Evolutionary conservation across 1,140 invertebrate species (phyloP), one percentile per base, ranked within the genome.

Genomic region (Drosophila ogumai): DNA sequence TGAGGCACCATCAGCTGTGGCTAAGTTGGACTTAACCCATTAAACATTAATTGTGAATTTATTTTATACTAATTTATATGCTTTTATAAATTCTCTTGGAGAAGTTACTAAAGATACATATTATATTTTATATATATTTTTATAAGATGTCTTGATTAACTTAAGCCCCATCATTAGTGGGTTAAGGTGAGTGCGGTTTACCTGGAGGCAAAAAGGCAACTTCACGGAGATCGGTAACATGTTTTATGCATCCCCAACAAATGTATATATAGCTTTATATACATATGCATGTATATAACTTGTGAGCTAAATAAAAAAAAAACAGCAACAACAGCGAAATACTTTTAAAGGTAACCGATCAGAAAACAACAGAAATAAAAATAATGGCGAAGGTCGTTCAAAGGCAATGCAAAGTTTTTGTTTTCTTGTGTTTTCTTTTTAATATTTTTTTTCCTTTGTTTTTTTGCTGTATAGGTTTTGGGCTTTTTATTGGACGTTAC

Each of bases 201-300:
- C 66, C 64, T 79, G 65, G 75, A 75, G 74, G 73, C 73, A 58
- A 77, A 71, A 81, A 75, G 82, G 78, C 79, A 54, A 71, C 68
- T 74, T 69, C 64, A 44, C 61, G 44, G 49, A 63, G 73, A 90
- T 78, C 77, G 68, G 85, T 90, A 88, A 90, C 84, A 88, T 88
- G 85, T 88, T 88, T 88, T 88, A 88, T 88, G 84, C 84, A 88
- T 88, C 81, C 85, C 57, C 79, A 86, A 64, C 81, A 84, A 75
- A 79, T 72, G 46, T 72, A 71, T 72, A 69, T 47, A 57, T 54
- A 67, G 36, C 40, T 31, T 38, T 44, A 55, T 63, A 63, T 67
- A 61, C 58, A 72, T 78, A 66, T 74, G 63, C 81, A 55, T 68
- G 66, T 40, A 63, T 47, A 61, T 57, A 66, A 31, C 34, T 46